phyloP scores from a whole-genome alignment of 2,888 invertebrate species.

The Uloborus plumipes region DNA sequence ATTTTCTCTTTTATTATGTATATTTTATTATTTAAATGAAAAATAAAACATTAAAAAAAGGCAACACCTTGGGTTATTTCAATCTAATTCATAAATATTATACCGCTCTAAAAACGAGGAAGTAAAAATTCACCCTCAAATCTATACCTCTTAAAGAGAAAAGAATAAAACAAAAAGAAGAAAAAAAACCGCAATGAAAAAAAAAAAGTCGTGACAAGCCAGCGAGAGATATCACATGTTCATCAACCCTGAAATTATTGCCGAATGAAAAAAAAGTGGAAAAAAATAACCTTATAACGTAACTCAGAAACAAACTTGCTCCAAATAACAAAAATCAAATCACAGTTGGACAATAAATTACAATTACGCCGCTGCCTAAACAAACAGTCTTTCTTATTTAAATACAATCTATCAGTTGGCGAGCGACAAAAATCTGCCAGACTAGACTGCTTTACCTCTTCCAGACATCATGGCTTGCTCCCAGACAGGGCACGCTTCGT shows the following conservation, averaged over 20 bases:
- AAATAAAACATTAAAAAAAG: neutral
- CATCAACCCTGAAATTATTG: slow-evolving; percentile 22
- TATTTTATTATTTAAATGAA: too few species aligned
- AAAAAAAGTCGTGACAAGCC: slow-evolving; percentile 6
- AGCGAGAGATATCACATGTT: slow-evolving; percentile 52
- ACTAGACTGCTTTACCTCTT: slow-evolving; percentile 61
- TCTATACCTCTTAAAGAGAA: neutral
- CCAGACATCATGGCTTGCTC: slow-evolving; percentile 63
- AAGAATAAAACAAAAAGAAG: neutral
- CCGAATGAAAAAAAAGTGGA: too few species aligned
- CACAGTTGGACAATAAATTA: slow-evolving; percentile 8
- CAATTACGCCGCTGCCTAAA: slow-evolving; percentile 29
- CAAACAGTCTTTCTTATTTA: slow-evolving; percentile 47
- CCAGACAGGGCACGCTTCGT: slow-evolving; percentile 58
- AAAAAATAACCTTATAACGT: too few species aligned
- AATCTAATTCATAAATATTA: too few species aligned
- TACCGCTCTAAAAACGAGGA: neutral
- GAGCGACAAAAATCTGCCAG: slow-evolving; percentile 59
- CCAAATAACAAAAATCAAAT: slow-evolving; percentile 5
- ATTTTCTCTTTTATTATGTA: too few species aligned
- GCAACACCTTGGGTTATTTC: neutral
- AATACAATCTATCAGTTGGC: slow-evolving; percentile 51
- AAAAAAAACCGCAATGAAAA: neutral
- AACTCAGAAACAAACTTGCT: too few species aligned
- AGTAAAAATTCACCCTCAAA: neutral